A percentile compares a stretch with the other conserved stretches of the same genome.
phyloP scores from a whole-genome alignment of 2,797 vertebrate genomes.

The Sebastes melanostomus region DNA sequence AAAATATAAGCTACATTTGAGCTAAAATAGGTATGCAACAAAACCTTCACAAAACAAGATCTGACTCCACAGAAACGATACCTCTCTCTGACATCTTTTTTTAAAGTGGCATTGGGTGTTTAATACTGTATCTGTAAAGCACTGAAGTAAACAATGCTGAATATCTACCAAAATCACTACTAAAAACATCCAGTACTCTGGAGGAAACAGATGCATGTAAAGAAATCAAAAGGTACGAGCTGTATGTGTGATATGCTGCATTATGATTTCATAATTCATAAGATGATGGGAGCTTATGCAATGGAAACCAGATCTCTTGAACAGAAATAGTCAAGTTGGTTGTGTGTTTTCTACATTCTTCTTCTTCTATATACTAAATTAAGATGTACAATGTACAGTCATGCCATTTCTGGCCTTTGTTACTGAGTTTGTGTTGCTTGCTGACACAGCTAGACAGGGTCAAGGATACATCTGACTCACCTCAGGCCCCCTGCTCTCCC shows the following conservation, averaged over 20 bases:
- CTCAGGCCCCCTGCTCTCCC: constrained; percentile 75
- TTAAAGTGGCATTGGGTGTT: neutral
- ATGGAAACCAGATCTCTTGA: constrained; percentile 7
- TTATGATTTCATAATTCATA: constrained; percentile 37
- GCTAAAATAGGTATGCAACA: neutral
- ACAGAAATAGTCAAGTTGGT: constrained; percentile 8
- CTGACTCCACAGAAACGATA: neutral
- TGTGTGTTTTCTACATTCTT: constrained; percentile 9
- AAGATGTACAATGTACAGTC: constrained; percentile 74
- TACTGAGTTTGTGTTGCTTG: constrained; percentile 70
- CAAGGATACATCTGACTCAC: constrained; percentile 80
- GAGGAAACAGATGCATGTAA: constrained; percentile 14
- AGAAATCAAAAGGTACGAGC: constrained; percentile 8
- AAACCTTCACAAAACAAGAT: neutral
- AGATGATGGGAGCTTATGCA: constrained; percentile 7
- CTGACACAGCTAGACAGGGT: constrained; percentile 73
- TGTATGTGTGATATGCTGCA: constrained; percentile 22
- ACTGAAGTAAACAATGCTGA: constrained; percentile 6
- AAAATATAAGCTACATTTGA: neutral
- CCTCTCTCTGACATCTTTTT: constrained; percentile 1
- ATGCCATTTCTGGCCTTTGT: constrained; percentile 61
- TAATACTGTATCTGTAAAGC: neutral
- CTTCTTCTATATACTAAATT: constrained; percentile 56
- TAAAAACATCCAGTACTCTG: constrained; percentile 3
- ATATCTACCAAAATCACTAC: constrained; percentile 13